Evolutionary conservation across 2,888 invertebrate genomes (phyloP), one percentile per base, ranked within the genome.

Genomic region (Epirrhoe alternata): DNA sequence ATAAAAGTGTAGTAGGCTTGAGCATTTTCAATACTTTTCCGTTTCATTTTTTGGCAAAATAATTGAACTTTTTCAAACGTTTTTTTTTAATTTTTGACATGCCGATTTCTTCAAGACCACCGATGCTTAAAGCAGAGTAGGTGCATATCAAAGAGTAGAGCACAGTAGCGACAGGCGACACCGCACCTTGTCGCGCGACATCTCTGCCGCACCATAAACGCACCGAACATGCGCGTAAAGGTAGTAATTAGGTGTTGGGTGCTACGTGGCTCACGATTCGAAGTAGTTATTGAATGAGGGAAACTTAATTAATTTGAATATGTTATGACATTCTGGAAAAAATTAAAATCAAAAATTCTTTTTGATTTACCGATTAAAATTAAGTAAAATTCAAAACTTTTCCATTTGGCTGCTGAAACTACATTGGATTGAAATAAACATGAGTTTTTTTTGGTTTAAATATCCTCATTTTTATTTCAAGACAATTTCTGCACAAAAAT

Each of bases 81-180:
- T 31, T 31, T 31, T 31, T 31, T 5, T 31, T 31, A 31, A 31
- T 31, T 31, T n/a, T n/a, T n/a, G 24, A 3, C 24, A 24, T 24
- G 24, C 24, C 24, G 3, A 24, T 24, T 24, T 24, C 24, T 24
- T 24, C 24, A 24, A 24, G 1, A 24, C 3, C 24, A 24, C 24
- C 24, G 24, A n/a, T n/a, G n/a, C n/a, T n/a, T n/a, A n/a, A n/a
- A n/a, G n/a, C n/a, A n/a, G n/a, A n/a, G n/a, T 24, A 42, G 38
- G 38, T 42, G 10, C 47, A 47, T 58, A 58, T 31, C 55, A 51
- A 64, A 60, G 50, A 49, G 42, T 16, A 58, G 17, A 55, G 60
- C 64, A 65, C 61, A 64, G 64, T 55, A 64, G 66, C 66, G 66
- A 66, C 63, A 67, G 54, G 69, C 66, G 62, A 71, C 63, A 63